A percentile compares a stretch with the other conserved stretches of the same genome.
Evolutionary conservation across 1,140 invertebrate species (phyloP).

Genomic region (Nebria ingens): DNA sequence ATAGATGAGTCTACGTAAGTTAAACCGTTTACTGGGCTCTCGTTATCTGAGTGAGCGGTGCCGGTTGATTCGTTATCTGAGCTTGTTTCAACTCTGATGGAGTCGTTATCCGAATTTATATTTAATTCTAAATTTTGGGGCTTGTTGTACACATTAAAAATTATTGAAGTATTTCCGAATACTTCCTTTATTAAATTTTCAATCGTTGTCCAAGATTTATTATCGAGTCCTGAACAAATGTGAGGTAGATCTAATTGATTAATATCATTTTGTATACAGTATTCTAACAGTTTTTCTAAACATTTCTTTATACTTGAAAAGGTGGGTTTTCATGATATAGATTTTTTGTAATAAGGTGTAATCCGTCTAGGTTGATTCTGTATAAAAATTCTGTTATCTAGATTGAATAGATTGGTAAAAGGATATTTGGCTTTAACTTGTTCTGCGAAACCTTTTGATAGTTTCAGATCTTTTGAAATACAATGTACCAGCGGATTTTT

Average conservation of each 20-base stretch:
- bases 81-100: neutral
- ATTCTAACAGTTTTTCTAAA: neutral
- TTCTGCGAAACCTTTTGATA: neutral
- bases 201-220: neutral
- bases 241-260: neutral
- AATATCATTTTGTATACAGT: neutral
- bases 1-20: constrained; percentile 9
- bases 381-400: neutral
- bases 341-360: neutral
- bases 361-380: neutral
- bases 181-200: neutral
- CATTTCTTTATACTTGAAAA: neutral
- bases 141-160: neutral
- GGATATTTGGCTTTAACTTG: neutral
- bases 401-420: neutral
- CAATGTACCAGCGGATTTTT: neutral
- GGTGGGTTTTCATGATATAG: neutral
- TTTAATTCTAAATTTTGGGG: neutral
- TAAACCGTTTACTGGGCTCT: constrained; percentile 12
- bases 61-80: neutral
- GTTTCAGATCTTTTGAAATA: neutral
- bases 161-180: neutral
- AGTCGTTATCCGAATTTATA: neutral
- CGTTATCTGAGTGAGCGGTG: constrained; percentile 7
- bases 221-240: neutral